Base-by-base conservation (phyloP, 2,797 vertebrate genomes). In the Tokudaia muenninki region DNA sequence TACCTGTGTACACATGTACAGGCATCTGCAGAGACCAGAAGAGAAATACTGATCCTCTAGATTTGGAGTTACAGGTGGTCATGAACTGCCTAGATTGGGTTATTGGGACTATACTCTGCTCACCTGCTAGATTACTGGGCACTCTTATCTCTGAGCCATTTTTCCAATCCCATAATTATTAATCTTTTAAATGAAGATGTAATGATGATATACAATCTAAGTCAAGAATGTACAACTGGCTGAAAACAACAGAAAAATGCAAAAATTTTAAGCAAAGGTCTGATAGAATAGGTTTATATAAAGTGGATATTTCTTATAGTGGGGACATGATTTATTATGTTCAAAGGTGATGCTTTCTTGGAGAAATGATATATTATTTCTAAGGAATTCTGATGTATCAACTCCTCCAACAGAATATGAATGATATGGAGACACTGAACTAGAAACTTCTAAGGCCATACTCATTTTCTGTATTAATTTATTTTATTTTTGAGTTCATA, bases 291-390 rank as follows among this genome's bases (percentile, higher is more conserved):
- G 81, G 24, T 4, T 83, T 99, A 97, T 99, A 99, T 6, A 99
- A 99, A 96, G 98, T 96, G 22, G 99, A 99, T 97, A 99, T 99
- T 0, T 90, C 99, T 6, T 99, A 99, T 98, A 99, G 99, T 67
- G 98, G 99, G 97, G 99, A 99, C 98, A 99, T 99, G 99, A 98
- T 99, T 93, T 99, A 99, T 80, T 99, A 99, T 24, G 99, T 98
- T 6, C 99, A 99, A 98, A 99, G 98, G 97, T 99, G 99, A 97
- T 97, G 92, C 41, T 34, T 99, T 91, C 81, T 99, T 92, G 98
- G 97, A 95, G 99, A 99, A 97, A 19, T 98, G 99, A 99, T 95
- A 99, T 99, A 3, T 99, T 99, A 1, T 98, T 99, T 92, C 97
- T 99, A 94, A 99, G 99, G 0, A 91, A 77, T 0, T 96, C 98